Evolutionary conservation across 2,113 vertebrate genomes (phyloP).

Genomic region (Oncorhynchus tshawytscha): DNA sequence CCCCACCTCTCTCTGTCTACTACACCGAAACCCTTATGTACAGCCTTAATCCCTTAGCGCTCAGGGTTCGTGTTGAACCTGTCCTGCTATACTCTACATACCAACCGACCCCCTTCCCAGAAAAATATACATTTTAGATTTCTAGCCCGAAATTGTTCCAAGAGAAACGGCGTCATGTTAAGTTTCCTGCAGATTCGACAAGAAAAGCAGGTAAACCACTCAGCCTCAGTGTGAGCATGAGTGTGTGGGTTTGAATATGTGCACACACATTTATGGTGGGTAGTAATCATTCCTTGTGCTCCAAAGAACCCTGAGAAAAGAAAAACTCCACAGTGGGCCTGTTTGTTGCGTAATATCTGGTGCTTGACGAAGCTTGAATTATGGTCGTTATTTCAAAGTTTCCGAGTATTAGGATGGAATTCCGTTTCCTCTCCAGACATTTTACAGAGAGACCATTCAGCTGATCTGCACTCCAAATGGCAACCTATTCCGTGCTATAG

Average conservation of each 20-base stretch:
- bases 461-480: too few relatives aligned
- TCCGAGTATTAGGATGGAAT: constrained; percentile 36
- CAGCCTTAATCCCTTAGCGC: background rate
- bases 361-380: constrained; percentile 58
- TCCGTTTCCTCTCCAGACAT: constrained; percentile 22
- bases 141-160: background rate
- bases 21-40: background rate
- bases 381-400: constrained; percentile 43
- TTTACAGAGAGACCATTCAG: too few relatives aligned
- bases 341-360: constrained; percentile 44
- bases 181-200: constrained; percentile 40
- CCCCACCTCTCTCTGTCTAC: too few relatives aligned
- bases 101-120: background rate
- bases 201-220: constrained; percentile 47
- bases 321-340: constrained; percentile 23
- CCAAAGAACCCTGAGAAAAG: constrained; percentile 37
- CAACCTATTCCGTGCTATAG: too few relatives aligned
- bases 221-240: background rate
- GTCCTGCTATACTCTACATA: background rate
- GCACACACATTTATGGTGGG: background rate
- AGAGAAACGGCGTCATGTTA: background rate
- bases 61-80: background rate
- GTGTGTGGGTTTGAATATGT: too few relatives aligned
- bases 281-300: constrained; percentile 43
- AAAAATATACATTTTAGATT: too few relatives aligned